Base-by-base conservation (phyloP, 2,113 vertebrate genomes). In the Pheucticus melanocephalus region DNA sequence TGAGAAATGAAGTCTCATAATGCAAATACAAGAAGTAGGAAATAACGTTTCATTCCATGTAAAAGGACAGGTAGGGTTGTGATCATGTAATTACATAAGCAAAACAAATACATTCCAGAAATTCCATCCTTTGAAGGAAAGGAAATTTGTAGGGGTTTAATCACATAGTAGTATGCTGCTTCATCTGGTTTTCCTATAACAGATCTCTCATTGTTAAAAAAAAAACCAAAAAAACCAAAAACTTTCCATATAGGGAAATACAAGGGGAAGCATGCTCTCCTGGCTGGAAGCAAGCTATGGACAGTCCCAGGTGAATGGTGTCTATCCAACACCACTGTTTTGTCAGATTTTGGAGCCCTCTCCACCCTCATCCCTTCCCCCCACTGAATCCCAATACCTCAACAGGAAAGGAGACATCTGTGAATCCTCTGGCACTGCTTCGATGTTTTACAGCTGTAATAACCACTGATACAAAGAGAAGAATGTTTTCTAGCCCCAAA, bases 371-470 rank as follows among this genome's bases (percentile, higher is more conserved):
- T 39, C 16, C 47, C 81, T 88, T 63, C 89, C 22, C 9, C 11
- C 12, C 12, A 54, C 48, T 1, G 4, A 17, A 56, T 95, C 95
- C 65, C 39, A 82, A 88, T 71, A 96, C 86, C 87, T 96, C 97
- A 76, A 80, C 68, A 84, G 96, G 94, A 97, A 97, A 96, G 90
- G 90, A 98, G 92, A 97, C 96, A 98, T 97, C 96, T 98, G 96
- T 95, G 91, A 97, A 96, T 96, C 95, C 73, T 94, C 96, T 97
- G 97, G 96, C 92, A 64, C 30, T 21, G 75, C 69, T 91, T 96
- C 97, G 72, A 82, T 92, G 94, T 95, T 91, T 97, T 92, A 97
- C 97, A 98, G 97, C 97, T 98, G 97, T 95, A 97, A 98, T 96
- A 98, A 98, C 96, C 94, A 95, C 96, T 57, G 73, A 90, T 86